Evolutionary conservation across 1,140 invertebrate genomes (phyloP), one percentile per base, ranked within the genome.

Genomic region (Wasmannia auropunctata): DNA sequence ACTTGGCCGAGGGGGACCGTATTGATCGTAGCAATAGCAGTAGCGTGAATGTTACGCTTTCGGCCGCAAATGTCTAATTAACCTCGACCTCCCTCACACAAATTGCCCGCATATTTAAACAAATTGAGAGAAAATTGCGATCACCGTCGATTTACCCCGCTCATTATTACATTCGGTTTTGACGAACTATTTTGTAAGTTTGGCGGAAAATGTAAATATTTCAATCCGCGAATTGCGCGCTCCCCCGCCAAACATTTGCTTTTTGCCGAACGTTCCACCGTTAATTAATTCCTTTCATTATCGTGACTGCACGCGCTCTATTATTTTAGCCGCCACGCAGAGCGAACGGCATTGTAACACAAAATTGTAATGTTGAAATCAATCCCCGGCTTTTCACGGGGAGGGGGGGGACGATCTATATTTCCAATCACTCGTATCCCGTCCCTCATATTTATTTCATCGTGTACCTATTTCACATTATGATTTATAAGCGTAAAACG

Each of bases 241-340:
- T 28, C 34, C 34, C 34, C n/a, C n/a, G n/a, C 37, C 77, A 69
- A 80, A 69, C 63, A 80, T 80, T 80, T 80, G 34, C 77, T 80
- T 80, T 80, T 80, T 80, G 16, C 31, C 10, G 22, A 54, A 79
- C 60, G 75, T 63, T 77, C 56, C 31, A 63, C 76, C 56, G 31
- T 80, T 80, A 80, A 80, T 80, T 80, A 80, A 80, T 80, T 80
- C 63, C 77, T 46, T 69, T 80, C 77, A 80, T 80, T 80, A 80
- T 80, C 62, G 34, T 16, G 22, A 40, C 46, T 54, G 63, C 49
- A 69, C 51, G 49, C 22, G 54, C 51, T 80, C 77, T 80, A 80
- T 80, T 80, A 80, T 80, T 69, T 69, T 80, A 56, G 16, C 62
- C 19, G 22, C 22, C 22, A 56, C 25, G 46, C 34, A 11, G 46